phyloP scores from a whole-genome alignment of 2,797 vertebrate genomes.

The Acanthiza pusilla region DNA sequence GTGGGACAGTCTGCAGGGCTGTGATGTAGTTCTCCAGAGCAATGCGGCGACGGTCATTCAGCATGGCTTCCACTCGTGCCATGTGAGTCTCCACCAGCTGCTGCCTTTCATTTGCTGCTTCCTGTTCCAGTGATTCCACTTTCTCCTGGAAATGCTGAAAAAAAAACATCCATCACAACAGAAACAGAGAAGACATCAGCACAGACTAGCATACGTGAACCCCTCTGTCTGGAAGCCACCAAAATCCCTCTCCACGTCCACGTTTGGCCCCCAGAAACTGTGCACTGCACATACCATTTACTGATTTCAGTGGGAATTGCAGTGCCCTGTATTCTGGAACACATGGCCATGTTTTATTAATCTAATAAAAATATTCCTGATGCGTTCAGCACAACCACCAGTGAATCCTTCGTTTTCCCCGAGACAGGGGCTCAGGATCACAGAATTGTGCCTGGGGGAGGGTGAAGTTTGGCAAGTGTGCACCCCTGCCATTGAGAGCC shows the following conservation, averaged over 20 bases:
- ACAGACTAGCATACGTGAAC: not conserved
- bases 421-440: not conserved
- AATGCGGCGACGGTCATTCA: conserved; percentile 92
- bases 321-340: not conserved
- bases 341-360: not conserved
- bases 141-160: conserved; percentile 96
- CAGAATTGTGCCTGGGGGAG: not conserved
- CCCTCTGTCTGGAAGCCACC: not conserved
- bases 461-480: not conserved
- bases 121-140: conserved; percentile 94
- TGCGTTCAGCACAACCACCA: not conserved
- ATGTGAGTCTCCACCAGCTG: conserved; percentile 98
- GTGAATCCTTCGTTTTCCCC: not conserved
- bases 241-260: not conserved
- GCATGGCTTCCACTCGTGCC: conserved; percentile 94
- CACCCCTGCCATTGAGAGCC: not conserved
- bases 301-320: not conserved
- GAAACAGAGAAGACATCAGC: not conserved
- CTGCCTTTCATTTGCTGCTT: conserved; percentile 92
- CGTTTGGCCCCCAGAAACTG: not conserved
- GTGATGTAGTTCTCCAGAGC: conserved; percentile 96
- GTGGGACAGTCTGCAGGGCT: conserved; percentile 88
- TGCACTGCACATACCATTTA: not conserved
- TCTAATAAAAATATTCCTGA: not conserved
- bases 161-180: not conserved